Conservation (phyloP, 1,140 invertebrate species). For the Proales similis region DNA sequence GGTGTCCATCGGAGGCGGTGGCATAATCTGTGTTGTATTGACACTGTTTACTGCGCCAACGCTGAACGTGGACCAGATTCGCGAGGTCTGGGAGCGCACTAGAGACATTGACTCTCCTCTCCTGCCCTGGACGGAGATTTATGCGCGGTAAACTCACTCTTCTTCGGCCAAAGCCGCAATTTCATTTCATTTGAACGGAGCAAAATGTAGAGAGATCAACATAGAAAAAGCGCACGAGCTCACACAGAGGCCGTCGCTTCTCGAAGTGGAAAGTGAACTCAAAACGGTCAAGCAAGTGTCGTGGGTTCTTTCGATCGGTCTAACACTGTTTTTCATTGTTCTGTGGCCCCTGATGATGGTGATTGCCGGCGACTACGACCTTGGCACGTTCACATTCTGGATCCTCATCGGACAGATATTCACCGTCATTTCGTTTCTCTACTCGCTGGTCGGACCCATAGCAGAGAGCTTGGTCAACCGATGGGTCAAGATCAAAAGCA, state of each 20-base stretch:
- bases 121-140: conserved; percentile 52
- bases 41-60: conserved; percentile 43
- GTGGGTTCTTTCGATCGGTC: conserved; percentile 39
- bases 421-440: conserved; percentile 42
- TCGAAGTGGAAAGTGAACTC: conserved; percentile 44
- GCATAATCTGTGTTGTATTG: conserved; percentile 45
- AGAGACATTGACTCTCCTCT: conserved; percentile 55
- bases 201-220: conserved; percentile 44
- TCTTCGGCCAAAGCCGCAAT: conserved; percentile 2
- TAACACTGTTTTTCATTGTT: conserved; percentile 43
- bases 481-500: too few species aligned
- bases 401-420: conserved; percentile 39
- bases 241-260: conserved; percentile 45
- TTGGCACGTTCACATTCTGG: conserved; percentile 43
- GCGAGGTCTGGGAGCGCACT: conserved; percentile 52
- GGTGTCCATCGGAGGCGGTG: conserved; percentile 48
- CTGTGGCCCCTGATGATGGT: conserved; percentile 46
- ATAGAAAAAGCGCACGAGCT: conserved; percentile 42
- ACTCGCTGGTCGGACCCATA: conserved; percentile 42
- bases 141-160: conserved; percentile 44
- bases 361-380: conserved; percentile 40
- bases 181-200: conserved; percentile 11
- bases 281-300: conserved; percentile 41
- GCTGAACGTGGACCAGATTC: conserved; percentile 31
- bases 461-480: too few species aligned